Conservation (phyloP, 2,888 invertebrate genomes). For the Dasypogon diadema region DNA sequence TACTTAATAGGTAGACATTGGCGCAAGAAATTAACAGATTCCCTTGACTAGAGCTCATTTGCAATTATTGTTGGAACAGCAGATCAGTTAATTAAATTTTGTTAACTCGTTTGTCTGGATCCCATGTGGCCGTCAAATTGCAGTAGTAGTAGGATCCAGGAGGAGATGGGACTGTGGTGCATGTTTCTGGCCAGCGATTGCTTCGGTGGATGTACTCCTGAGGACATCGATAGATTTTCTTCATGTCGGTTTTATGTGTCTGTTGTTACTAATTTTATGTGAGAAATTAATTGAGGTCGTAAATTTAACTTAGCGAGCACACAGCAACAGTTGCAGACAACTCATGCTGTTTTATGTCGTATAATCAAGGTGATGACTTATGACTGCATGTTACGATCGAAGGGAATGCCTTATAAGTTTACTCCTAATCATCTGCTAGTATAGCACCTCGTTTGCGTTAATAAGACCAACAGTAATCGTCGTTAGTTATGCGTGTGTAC, state of each 20-base stretch:
- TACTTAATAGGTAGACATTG: constrained; percentile 43
- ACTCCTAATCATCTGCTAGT: neutral
- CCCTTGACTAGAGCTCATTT: constrained; percentile 53
- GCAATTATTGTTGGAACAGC: constrained; percentile 54
- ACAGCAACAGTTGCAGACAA: constrained; percentile 53
- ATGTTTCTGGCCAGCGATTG: neutral
- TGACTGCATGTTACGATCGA: constrained; percentile 40
- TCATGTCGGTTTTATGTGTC: constrained; percentile 27
- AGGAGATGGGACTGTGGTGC: neutral
- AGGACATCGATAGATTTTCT: constrained; percentile 44
- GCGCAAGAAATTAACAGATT: constrained; percentile 55
- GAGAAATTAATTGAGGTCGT: constrained; percentile 56
- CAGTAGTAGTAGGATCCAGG: neutral
- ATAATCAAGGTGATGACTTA: constrained; percentile 55
- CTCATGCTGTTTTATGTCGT: constrained; percentile 55
- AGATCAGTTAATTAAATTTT: constrained; percentile 56
- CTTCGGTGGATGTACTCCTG: constrained; percentile 1
- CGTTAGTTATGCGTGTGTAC: neutral
- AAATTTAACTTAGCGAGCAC: constrained; percentile 49
- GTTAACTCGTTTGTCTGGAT: constrained; percentile 47
- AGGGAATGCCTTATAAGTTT: constrained; percentile 22
- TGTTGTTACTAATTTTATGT: constrained; percentile 55
- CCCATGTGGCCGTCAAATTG: constrained; percentile 28
- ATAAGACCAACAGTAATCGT: neutral
- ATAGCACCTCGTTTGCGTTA: neutral